Evolutionary conservation across 2,888 invertebrate species (phyloP), one percentile per base, ranked within the genome.

Genomic region (Creontiades dilutus): DNA sequence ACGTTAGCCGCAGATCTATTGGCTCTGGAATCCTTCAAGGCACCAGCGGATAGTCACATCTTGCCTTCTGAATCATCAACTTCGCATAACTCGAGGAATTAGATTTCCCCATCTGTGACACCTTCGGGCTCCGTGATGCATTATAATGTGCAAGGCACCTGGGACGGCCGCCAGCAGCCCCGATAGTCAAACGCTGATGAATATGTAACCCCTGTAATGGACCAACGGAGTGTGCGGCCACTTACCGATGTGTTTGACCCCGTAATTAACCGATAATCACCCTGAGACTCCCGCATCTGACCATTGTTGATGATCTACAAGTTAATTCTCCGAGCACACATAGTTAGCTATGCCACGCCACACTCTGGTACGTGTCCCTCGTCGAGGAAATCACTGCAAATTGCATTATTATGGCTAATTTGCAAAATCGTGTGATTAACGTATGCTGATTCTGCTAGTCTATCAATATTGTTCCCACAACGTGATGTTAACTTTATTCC

Each of bases 231-330:
- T 85, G 68, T 68, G 68, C 11, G 61, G 28, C 85, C 85, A 85
- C 85, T 85, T 85, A 57, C 85, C 61, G 61, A 19, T 82, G 23
- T 27, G 82, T 52, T 48, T 47, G 82, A 52, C 75, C 86, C 85
- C 14, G 52, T 80, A 88, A 88, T 88, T 88, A 55, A 88, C 80
- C 80, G 76, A 88, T 88, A 88, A 88, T 88, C 88, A 88, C 88
- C 88, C 88, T 88, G 88, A 78, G 88, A 88, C 52, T 88, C 88
- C 80, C 88, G n/a, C 88, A 80, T 88, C 52, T 88, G 88, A 88
- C 78, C 76, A 55, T 88, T 88, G 88, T 88, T 88, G 80, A 76
- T 80, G 76, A 80, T 80, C 55, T 47, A 52, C 80, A 76, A 78
- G 88, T 88, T 88, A 88, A 78, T 88, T 88, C 80, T 16, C 88